Conservation (phyloP, 2,888 invertebrate genomes). For the Blera fallax region DNA sequence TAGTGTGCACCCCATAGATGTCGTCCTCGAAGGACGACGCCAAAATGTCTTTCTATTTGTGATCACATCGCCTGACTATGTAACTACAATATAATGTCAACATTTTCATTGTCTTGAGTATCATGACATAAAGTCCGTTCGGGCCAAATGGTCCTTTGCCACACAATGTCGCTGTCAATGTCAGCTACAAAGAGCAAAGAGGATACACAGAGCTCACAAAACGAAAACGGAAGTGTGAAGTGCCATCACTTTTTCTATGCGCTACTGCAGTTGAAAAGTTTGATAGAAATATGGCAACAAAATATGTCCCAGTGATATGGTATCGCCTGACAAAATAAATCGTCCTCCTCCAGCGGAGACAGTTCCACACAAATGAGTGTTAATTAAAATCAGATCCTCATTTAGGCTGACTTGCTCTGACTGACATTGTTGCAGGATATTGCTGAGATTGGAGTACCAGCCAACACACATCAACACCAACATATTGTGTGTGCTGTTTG, state of each 20-base stretch:
- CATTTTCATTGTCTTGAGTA: constrained; percentile 29
- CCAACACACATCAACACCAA: not conserved
- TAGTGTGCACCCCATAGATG: not conserved
- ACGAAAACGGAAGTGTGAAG: constrained; percentile 14
- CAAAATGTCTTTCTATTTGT: not conserved
- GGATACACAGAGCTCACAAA: not conserved
- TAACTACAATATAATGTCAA: not conserved
- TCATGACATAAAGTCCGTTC: constrained; percentile 24
- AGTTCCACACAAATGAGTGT: constrained; percentile 27
- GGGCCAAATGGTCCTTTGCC: constrained; percentile 15
- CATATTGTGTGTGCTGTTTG: constrained; percentile 17
- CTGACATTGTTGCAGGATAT: constrained; percentile 60
- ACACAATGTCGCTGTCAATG: not conserved
- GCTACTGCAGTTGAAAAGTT: not conserved
- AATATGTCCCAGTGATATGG: not conserved
- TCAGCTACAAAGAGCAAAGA: not conserved
- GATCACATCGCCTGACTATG: constrained; percentile 2
- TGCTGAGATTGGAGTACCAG: constrained; percentile 39
- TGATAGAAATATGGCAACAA: constrained; percentile 31
- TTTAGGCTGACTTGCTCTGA: constrained; percentile 21
- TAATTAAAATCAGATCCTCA: constrained; percentile 60
- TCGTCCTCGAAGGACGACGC: not conserved
- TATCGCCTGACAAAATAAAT: constrained; percentile 8
- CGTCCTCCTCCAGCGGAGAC: not conserved
- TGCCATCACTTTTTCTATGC: constrained; percentile 15